These are phyloP conservation scores for Melanophora roralis DNA, from an alignment of 2,888 invertebrate species.

Conservation along the genomic window DNA sequence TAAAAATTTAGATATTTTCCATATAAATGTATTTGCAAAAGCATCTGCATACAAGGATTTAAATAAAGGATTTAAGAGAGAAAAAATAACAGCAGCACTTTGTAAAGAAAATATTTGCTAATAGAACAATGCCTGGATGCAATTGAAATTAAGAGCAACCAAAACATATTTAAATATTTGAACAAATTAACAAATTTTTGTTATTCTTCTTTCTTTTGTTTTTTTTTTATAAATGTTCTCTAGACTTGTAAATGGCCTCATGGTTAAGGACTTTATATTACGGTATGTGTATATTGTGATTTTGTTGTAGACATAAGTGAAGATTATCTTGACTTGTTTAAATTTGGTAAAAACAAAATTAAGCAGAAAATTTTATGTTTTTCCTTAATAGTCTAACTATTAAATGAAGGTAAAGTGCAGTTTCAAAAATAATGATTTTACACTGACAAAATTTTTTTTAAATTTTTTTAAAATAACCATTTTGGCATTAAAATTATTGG, in stretches of 20 bases:
- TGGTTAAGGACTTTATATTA: too few relatives aligned
- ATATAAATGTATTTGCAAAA: not conserved
- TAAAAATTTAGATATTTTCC: not conserved
- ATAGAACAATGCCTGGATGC: conserved; percentile 31
- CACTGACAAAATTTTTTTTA: conserved; percentile 3
- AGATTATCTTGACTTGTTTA: conserved; percentile 36
- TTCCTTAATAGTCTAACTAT: not conserved
- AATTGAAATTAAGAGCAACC: conserved; percentile 26
- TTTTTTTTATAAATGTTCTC: not conserved
- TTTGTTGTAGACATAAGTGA: conserved; percentile 19
- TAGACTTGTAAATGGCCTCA: not conserved
- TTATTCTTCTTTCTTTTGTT: conserved; percentile 7
- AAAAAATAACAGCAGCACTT: conserved; percentile 25
- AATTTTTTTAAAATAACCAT: too few relatives aligned
- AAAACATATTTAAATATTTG: conserved; percentile 37
- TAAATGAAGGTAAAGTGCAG: conserved; percentile 7
- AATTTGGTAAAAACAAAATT: conserved; percentile 50
- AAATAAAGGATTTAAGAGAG: not conserved
- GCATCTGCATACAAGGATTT: not conserved
- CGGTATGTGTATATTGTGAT: not conserved
- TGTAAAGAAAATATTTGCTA: conserved; percentile 33
- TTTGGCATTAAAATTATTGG: too few relatives aligned
- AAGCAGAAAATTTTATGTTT: conserved; percentile 23
- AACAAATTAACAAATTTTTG: conserved; percentile 47
- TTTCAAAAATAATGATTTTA: conserved; percentile 17